Conservation (phyloP, 2,888 invertebrate genomes). For the Ennomos fuscantarius region DNA sequence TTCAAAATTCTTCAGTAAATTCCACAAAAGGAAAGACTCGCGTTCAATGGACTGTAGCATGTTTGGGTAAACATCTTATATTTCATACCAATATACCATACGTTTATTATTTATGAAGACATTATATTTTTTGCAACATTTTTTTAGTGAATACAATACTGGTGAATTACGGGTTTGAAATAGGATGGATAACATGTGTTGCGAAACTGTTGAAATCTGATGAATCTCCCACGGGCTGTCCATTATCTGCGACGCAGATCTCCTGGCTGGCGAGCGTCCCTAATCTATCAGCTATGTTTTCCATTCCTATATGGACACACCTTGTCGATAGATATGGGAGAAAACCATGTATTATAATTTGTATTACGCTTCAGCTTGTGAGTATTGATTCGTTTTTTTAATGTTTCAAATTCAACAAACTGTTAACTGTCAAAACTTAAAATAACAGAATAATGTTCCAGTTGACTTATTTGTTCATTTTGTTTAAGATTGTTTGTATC, state of each 20-base stretch:
- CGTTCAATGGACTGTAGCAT: no score
- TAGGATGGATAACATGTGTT: conserved; percentile 71
- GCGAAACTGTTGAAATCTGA: conserved; percentile 58
- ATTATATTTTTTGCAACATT: neutral
- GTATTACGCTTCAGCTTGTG: conserved; percentile 1
- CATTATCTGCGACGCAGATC: conserved; percentile 55
- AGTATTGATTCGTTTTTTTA: neutral
- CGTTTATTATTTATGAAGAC: neutral
- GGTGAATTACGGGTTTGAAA: conserved; percentile 62
- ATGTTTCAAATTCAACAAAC: no score
- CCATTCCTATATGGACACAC: conserved; percentile 7
- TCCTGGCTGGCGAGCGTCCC: conserved; percentile 66
- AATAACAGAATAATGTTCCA: no score
- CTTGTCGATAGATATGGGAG: conserved; percentile 15
- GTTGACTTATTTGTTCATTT: no score
- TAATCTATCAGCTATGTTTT: conserved; percentile 1
- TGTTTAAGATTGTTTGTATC: no score
- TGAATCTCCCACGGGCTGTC: conserved; percentile 50
- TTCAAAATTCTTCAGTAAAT: no score
- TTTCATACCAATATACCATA: no score
- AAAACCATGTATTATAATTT: conserved; percentile 8
- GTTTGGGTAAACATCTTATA: no score
- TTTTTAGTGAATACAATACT: conserved; percentile 61
- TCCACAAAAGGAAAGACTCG: no score
- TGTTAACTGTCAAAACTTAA: no score